Conservation (phyloP, 2,113 vertebrate genomes). For the Tragelaphus buxtoni region DNA sequence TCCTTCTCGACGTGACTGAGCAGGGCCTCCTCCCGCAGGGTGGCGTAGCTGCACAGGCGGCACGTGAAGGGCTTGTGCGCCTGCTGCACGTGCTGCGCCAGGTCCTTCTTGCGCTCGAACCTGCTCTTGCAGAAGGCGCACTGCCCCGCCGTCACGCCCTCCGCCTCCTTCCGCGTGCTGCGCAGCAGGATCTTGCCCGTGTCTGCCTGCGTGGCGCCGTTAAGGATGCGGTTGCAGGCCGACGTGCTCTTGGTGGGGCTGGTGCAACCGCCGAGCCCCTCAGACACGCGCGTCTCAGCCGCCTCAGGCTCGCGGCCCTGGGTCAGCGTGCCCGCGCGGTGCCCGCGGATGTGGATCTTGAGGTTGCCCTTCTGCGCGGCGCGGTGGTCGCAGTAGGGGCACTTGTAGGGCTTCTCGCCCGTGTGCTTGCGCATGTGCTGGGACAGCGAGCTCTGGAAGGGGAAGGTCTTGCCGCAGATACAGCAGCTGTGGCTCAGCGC, state of each 20-base stretch:
- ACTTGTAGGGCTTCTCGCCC: conserved; percentile 95
- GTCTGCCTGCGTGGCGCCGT: conserved; percentile 68
- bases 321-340: conserved; percentile 90
- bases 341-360: conserved; percentile 96
- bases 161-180: conserved; percentile 86
- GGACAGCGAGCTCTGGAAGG: conserved; percentile 95
- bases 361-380: conserved; percentile 97
- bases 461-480: conserved; percentile 94
- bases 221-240: conserved; percentile 90
- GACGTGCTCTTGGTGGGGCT: conserved; percentile 94
- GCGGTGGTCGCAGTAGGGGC: conserved; percentile 95
- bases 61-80: conserved; percentile 89
- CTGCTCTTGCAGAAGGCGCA: conserved; percentile 86
- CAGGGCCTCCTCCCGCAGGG: conserved; percentile 88
- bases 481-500: conserved; percentile 86
- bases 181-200: conserved; percentile 86
- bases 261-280: conserved; percentile 89
- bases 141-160: conserved; percentile 49
- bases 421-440: conserved; percentile 98
- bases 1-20: conserved; percentile 92
- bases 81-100: conserved; percentile 85
- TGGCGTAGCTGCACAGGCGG: conserved; percentile 88
- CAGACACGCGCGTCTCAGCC: conserved; percentile 85
- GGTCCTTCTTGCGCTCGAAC: conserved; percentile 83
- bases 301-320: conserved; percentile 86